Evolutionary conservation across 2,797 vertebrate species (phyloP), one percentile per base, ranked within the genome.

Genomic region (Peromyscus eremicus): DNA sequence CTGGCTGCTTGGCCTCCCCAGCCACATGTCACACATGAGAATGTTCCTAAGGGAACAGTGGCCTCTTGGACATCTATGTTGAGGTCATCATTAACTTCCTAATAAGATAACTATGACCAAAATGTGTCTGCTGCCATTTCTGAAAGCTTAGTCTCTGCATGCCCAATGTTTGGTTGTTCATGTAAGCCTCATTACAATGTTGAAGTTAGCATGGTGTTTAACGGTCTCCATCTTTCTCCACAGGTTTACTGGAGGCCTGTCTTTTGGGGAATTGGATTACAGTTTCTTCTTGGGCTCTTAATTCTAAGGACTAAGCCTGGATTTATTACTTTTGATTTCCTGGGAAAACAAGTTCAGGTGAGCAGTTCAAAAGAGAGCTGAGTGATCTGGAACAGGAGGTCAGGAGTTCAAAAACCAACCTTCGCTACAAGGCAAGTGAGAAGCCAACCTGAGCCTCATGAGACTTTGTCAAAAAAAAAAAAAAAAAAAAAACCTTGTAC

Each of bases 321-420:
- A 40, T 98, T 98, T 94, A 90, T 94, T 79, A 96, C 98, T n/a
- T 98, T 99, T 75, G 97, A 98, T 16, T 99, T 99, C 99, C 83
- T 99, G 90, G 99, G 99, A 62, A 97, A 96, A 83, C 98, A 99
- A 98, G 97, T 98, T n/a, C 98, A 99, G 98, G 99, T 99, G 98
- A 98, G 97, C 55, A 19, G n/a, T 71, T 96, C 88, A 80, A 75
- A 92, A 57, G 64, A 92, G 34, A 14, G 16, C 23, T 49, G 88
- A 88, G 40, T 34, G 76, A 75, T 66, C 76, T 92, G 40, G 75
- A 57, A 73, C 84, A 66, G 52, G 52, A 43, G 57, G n/a, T 76
- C 37, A 34, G 71, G 9, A 46, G 11, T 25, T 43, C 86, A 89
- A 62, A 60, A 62, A 6, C 17, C 37, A 60, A 14, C 70, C 68